A percentile compares a stretch with the other conserved stretches of the same genome.
Evolutionary conservation across 2,797 vertebrate genomes (phyloP).

Genomic region (Scolopax rusticola): DNA sequence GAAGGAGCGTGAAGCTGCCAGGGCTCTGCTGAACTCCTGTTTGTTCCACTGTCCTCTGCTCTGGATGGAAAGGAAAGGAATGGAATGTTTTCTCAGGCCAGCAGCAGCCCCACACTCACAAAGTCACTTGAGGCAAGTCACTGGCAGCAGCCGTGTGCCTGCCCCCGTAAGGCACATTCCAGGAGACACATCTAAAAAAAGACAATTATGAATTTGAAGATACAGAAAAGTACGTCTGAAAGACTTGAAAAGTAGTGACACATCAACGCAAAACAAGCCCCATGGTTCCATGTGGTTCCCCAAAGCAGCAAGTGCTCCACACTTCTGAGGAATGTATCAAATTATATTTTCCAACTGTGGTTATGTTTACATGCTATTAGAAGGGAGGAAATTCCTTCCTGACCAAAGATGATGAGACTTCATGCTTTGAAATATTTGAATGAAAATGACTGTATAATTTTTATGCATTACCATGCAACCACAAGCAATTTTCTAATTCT

Average conservation of each 20-base stretch:
- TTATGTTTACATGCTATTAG: constrained; percentile 11
- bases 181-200: not conserved
- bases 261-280: not conserved
- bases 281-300: not conserved
- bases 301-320: not conserved
- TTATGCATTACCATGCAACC: constrained; percentile 45
- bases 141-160: not conserved
- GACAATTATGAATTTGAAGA: not conserved
- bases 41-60: not conserved
- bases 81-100: not conserved
- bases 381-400: constrained; percentile 47
- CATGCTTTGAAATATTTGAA: constrained; percentile 45
- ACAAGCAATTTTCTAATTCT: constrained; percentile 54
- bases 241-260: not conserved
- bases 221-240: not conserved
- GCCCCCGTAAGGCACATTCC: not conserved
- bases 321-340: not conserved
- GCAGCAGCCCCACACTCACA: not conserved
- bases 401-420: constrained; percentile 28
- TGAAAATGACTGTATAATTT: constrained; percentile 55
- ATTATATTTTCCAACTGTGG: constrained; percentile 26
- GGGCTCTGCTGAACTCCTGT: not conserved
- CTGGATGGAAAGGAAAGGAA: not conserved
- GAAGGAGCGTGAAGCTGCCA: not conserved
- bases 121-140: not conserved